These are phyloP conservation scores for Cyprinodon variegatus DNA, from an alignment of 2,113 vertebrate species.

Conservation along the genomic window DNA sequence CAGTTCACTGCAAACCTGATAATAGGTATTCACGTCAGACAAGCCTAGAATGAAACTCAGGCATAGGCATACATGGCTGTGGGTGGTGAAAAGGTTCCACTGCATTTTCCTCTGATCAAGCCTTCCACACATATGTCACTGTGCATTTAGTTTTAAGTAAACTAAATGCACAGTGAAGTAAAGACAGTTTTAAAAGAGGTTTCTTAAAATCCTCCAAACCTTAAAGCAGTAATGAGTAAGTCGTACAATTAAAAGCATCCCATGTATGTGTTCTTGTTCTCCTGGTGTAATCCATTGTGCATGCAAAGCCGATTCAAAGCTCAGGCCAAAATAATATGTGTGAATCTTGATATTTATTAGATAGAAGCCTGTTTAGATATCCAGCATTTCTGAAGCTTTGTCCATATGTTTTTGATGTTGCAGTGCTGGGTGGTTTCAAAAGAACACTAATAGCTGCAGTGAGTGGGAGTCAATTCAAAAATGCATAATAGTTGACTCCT, in stretches of 20 bases:
- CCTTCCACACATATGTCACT: no score
- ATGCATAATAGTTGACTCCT: not conserved
- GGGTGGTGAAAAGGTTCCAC: no score
- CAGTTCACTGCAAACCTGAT: no score
- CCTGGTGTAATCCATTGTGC: slow-evolving; percentile 20
- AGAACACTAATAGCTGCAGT: slow-evolving; percentile 37
- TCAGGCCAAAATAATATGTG: slow-evolving; percentile 43
- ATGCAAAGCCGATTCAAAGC: slow-evolving; percentile 32
- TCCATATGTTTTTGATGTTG: slow-evolving; percentile 12
- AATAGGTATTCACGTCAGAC: no score
- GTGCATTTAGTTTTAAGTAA: no score
- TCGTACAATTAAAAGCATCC: not conserved
- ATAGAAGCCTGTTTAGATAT: slow-evolving; percentile 57
- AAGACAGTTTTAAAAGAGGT: not conserved
- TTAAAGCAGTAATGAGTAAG: slow-evolving; percentile 6
- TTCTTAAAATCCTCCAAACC: not conserved
- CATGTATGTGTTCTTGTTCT: slow-evolving; percentile 1
- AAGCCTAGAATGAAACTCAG: no score
- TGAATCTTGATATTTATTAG: slow-evolving; percentile 39
- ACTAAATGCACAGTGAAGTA: not conserved
- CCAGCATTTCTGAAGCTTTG: slow-evolving; percentile 35
- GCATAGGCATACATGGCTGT: no score
- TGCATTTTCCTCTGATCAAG: not conserved
- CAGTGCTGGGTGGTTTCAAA: slow-evolving; percentile 44
- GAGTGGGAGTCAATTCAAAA: not conserved